phyloP scores from a whole-genome alignment of 2,797 vertebrate species.

The Typhlichthys eigenmanni region DNA sequence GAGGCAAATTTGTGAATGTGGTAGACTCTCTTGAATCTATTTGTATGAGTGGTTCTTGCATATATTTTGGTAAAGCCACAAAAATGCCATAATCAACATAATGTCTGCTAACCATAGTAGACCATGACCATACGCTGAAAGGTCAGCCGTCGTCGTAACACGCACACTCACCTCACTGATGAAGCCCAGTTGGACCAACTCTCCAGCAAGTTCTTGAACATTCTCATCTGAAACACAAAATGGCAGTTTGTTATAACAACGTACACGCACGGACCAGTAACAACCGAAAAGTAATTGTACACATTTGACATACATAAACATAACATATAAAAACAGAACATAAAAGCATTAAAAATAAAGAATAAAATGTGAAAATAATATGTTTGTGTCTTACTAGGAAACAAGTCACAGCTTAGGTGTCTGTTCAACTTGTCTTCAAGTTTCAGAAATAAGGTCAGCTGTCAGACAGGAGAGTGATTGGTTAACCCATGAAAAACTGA shows the following conservation, averaged over 20 bases:
- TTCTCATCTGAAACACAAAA: conserved; percentile 86
- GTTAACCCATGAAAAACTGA: conserved; percentile 8
- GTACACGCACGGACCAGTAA: neutral
- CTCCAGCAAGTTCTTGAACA: conserved; percentile 88
- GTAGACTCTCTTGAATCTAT: neutral
- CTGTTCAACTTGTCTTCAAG: conserved; percentile 97
- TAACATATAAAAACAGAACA: neutral
- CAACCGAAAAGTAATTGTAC: too few species aligned
- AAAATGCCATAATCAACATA: too few species aligned
- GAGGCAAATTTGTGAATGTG: neutral
- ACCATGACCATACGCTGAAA: neutral
- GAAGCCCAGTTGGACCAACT: conserved; percentile 93
- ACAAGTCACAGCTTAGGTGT: conserved; percentile 96
- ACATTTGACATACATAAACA: too few species aligned
- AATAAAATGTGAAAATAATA: conserved; percentile 10
- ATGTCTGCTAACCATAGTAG: too few species aligned
- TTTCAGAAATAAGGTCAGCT: conserved; percentile 95
- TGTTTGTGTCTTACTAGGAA: conserved; percentile 77
- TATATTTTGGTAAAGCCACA: too few species aligned
- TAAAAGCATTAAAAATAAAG: conserved; percentile 21
- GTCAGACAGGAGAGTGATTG: conserved; percentile 19
- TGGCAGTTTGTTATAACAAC: conserved; percentile 22
- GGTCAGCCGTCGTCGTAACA: neutral
- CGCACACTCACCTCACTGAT: conserved; percentile 89
- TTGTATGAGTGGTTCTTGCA: too few species aligned